phyloP scores from a whole-genome alignment of 2,888 invertebrate genomes.

The Lucinisca nassula region DNA sequence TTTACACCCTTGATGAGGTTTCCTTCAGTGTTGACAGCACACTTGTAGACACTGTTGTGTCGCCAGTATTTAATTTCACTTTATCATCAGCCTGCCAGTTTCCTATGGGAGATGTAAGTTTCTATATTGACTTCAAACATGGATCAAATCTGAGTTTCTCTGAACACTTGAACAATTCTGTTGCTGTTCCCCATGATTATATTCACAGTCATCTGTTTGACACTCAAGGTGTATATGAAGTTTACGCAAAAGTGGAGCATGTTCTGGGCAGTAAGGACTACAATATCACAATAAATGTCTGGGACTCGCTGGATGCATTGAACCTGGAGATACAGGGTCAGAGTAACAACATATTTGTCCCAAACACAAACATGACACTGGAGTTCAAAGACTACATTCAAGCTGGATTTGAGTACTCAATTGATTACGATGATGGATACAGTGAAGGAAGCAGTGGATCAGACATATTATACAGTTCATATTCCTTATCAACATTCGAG shows the following conservation, averaged over 20 bases:
- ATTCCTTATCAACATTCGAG: background rate
- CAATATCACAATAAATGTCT: conserved; percentile 28
- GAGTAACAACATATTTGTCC: conserved; percentile 44
- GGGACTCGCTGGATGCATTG: conserved; percentile 47
- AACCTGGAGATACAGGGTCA: conserved; percentile 34
- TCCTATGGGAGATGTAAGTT: background rate
- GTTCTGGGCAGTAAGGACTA: conserved; percentile 24
- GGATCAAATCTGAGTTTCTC: background rate
- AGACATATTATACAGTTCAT: conserved; percentile 7
- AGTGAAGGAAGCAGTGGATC: background rate
- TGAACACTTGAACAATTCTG: background rate
- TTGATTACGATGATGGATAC: conserved; percentile 36
- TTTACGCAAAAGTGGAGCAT: conserved; percentile 27
- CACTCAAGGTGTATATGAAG: conserved; percentile 48
- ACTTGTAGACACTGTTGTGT: background rate
- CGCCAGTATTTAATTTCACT: background rate
- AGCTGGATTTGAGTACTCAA: conserved; percentile 52
- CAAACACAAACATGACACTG: conserved; percentile 58
- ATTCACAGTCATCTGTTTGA: conserved; percentile 26
- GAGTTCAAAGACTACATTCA: conserved; percentile 45
- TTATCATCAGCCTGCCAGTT: background rate
- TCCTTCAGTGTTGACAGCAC: conserved; percentile 1
- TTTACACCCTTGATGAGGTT: background rate
- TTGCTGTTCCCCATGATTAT: background rate
- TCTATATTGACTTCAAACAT: background rate